phyloP scores from a whole-genome alignment of 2,113 vertebrate genomes.

The Cyanoramphus novaezelandiae region DNA sequence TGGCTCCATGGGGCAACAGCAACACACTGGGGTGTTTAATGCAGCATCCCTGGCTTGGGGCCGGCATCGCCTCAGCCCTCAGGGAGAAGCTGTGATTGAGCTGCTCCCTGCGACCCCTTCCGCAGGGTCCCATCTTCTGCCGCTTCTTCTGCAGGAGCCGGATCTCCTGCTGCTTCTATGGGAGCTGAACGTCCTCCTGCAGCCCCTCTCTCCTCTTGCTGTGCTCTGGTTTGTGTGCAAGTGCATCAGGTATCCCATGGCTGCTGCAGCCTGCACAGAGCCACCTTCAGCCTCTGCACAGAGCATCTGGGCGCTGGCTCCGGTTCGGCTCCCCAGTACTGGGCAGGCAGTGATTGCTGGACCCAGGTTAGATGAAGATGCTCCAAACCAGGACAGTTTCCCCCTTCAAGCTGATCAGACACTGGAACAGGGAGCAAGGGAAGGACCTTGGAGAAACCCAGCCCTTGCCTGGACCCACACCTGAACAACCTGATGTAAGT shows the following conservation, averaged over 20 bases:
- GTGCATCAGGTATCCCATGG: rapidly evolving
- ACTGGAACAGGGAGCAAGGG: neutral
- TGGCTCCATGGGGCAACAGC: neutral
- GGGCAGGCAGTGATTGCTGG: neutral
- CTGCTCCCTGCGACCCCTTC: neutral
- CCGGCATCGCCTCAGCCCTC: rapidly evolving
- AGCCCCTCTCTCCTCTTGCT: neutral
- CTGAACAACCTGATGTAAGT: neutral
- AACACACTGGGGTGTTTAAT: neutral
- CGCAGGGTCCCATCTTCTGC: neutral
- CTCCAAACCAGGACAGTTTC: rapidly evolving
- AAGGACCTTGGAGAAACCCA: neutral
- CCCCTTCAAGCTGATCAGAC: neutral
- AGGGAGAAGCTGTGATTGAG: neutral
- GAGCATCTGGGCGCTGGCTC: rapidly evolving
- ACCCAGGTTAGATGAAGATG: neutral
- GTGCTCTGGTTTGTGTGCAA: neutral
- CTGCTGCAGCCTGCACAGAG: neutral
- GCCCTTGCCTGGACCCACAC: neutral
- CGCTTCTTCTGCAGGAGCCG: neutral
- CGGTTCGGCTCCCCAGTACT: neutral
- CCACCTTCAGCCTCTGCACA: neutral
- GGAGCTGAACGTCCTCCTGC: neutral
- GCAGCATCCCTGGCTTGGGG: neutral
- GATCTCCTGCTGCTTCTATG: neutral